Evolutionary conservation across 2,113 vertebrate genomes (phyloP), one percentile per base, ranked within the genome.

Genomic region (Nanorana parkeri): DNA sequence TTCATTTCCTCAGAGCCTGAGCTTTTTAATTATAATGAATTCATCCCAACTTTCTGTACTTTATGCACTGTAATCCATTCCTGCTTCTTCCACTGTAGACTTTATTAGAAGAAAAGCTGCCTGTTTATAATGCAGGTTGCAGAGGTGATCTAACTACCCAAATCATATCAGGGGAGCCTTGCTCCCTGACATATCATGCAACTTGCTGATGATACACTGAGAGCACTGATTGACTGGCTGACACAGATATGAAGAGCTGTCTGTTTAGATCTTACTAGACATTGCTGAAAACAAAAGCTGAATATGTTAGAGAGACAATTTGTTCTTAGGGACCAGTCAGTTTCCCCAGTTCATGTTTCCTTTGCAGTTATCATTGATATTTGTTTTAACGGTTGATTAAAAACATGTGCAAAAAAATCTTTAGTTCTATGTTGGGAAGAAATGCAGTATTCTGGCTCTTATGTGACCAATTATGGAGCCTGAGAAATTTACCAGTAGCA

Each of bases 11-110:
- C 71, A 24, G 80, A 81, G 63, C 47, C 80, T 60, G 5, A 60
- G 80, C 69, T 68, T 76, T 83, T 82, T 82, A 82, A 82, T 82
- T 76, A 82, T 82, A 83, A 83, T 83, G 80, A 83, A 83, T 83
- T 76, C 80, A 66, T 83, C 71, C 80, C 52, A 75, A 76, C 63
- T 83, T 76, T 74, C 72, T 47, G 54, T 83, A 64, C 76, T 76
- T 58, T 68, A 76, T 24, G 29, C 71, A 29, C 21, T 60, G 72
- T 76, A 76, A 83, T 83, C 72, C 80, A 83, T 68, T 28, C 69
- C 21, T 2, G 17, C 29, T 83, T 47, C 29, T 16, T 60, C 52
- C 51, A 54, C 52, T 26, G 5, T 60, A 76, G 63, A 83, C 80
- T 60, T 76, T 68, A 76, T 76, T 83, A 83, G 65, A 76, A n/a